These are phyloP conservation scores for Catharus minimus DNA, from an alignment of 2,113 vertebrate species.

Conservation along the genomic window DNA sequence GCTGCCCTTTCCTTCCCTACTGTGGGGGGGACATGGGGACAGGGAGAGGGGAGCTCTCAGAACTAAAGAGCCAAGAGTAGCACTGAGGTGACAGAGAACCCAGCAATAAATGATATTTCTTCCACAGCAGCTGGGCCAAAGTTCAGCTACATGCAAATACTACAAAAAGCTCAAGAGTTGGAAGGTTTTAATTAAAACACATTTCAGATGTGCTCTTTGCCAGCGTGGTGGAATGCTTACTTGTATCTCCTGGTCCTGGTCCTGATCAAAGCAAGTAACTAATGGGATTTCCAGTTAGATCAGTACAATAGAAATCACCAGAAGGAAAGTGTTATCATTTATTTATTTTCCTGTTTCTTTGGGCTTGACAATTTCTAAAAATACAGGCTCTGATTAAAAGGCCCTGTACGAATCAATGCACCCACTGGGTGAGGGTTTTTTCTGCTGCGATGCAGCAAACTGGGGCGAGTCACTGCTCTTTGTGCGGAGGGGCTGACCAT, in stretches of 20 bases:
- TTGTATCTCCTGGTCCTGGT: not conserved
- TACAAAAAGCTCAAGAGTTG: not conserved
- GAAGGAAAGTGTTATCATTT: not conserved
- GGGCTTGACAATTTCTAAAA: not conserved
- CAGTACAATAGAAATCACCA: constrained; percentile 14
- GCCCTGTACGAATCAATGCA: rapidly evolving
- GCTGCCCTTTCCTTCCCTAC: not conserved
- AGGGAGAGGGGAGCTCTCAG: not conserved
- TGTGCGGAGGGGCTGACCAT: rapidly evolving
- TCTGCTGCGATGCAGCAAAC: not conserved
- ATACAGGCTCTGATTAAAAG: not conserved
- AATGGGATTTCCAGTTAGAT: not conserved
- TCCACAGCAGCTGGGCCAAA: not conserved
- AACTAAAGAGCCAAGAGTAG: not conserved
- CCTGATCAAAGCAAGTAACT: constrained; percentile 13
- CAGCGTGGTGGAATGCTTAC: not conserved
- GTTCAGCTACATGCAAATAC: constrained; percentile 10
- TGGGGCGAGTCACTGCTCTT: not conserved
- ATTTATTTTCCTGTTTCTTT: not conserved
- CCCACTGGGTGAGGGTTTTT: not conserved
- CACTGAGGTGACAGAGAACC: not conserved
- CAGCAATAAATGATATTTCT: not conserved
- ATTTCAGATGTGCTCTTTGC: not conserved
- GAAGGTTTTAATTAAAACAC: constrained; percentile 11
- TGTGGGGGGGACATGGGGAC: too few relatives aligned